Conservation (phyloP, 1,140 invertebrate species). For the Neelides sp. region DNA sequence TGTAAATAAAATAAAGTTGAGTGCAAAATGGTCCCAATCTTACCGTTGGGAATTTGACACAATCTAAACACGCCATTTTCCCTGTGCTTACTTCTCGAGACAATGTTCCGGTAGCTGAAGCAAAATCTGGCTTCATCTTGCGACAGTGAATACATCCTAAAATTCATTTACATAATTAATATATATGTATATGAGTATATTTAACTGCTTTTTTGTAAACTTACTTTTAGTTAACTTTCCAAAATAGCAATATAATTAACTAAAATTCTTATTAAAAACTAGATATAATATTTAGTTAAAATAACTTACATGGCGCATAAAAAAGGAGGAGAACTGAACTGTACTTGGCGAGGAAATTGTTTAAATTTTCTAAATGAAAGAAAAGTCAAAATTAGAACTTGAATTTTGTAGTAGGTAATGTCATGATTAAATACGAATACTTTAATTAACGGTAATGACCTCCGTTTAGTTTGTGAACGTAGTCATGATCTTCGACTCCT, state of each 20-base stretch:
- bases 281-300: slow-evolving; percentile 20
- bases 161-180: slow-evolving; percentile 7
- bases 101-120: slow-evolving; percentile 40
- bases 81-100: slow-evolving; percentile 37
- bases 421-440: no score
- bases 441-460: no score
- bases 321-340: slow-evolving; percentile 46
- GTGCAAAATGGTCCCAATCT: slow-evolving; percentile 3
- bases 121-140: slow-evolving; percentile 44
- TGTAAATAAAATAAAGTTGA: neutral
- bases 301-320: slow-evolving; percentile 47
- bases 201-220: neutral
- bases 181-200: slow-evolving; percentile 4
- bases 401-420: no score
- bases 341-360: slow-evolving; percentile 38
- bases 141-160: slow-evolving; percentile 51
- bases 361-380: slow-evolving; percentile 43
- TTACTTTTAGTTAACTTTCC: neutral
- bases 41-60: slow-evolving; percentile 18
- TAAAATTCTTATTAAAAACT: no score
- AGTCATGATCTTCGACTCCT: slow-evolving; percentile 36
- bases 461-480: slow-evolving; percentile 43
- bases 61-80: slow-evolving; percentile 34
- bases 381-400: no score
- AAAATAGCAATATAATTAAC: neutral